Percentiles rank a stretch among this genome's conserved stretches.
phyloP scores from a whole-genome alignment of 1,140 invertebrate species.

The Aplysia californica region DNA sequence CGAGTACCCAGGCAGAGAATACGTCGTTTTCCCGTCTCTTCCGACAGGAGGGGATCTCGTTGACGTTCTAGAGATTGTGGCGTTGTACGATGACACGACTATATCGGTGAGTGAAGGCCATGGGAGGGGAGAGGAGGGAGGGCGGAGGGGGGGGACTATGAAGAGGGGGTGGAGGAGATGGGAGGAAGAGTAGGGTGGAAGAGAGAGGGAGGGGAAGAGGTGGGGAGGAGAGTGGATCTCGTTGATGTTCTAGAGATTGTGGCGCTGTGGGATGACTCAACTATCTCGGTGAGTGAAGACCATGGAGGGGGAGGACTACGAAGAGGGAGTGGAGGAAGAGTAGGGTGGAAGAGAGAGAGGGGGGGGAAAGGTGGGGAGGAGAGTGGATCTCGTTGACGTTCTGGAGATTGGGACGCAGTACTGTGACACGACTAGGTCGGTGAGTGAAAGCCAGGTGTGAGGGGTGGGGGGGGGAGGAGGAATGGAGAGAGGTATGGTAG shows the following conservation, averaged over 20 bases:
- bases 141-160: not conserved
- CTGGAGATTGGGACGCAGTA: too few species aligned
- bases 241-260: not conserved
- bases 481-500: not conserved
- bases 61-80: not conserved
- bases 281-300: not conserved
- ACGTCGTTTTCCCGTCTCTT: too few species aligned
- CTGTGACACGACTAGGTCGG: too few species aligned
- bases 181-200: not conserved
- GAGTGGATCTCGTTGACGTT: not conserved
- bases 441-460: too few species aligned
- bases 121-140: not conserved
- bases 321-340: too few species aligned
- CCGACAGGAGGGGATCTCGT: not conserved
- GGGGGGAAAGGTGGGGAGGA: too few species aligned
- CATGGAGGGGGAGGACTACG: too few species aligned
- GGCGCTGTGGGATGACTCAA: not conserved
- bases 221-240: not conserved
- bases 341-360: too few species aligned
- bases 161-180: not conserved
- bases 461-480: too few species aligned
- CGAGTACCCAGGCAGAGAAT: too few species aligned
- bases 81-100: not conserved
- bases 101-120: not conserved
- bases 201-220: constrained; percentile 4